Evolutionary conservation across 1,140 invertebrate species (phyloP), one percentile per base, ranked within the genome.

Genomic region (Drosophila arawakana): DNA sequence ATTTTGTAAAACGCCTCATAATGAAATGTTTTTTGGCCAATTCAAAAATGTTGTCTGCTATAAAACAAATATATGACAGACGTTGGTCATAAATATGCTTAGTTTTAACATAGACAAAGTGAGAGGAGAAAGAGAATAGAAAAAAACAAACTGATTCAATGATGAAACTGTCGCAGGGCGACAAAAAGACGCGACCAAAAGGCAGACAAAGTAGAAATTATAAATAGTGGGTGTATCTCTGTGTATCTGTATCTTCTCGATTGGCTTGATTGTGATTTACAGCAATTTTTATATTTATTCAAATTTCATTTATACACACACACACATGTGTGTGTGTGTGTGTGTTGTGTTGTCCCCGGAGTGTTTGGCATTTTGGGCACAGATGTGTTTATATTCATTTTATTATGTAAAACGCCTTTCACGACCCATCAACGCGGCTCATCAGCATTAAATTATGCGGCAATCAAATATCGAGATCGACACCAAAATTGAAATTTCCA

Each of bases 191-290:
- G 78, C 81, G 81, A 80, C 59, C 63, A 67, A 66, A 65, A 80
- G 68, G 80, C 60, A 72, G 67, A 60, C 50, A 55, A 35, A 60
- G 7, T 25, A 62, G 9, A 55, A 54, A 57, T 41, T 89, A 89
- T 78, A 80, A 89, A 89, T 89, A 89, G 84, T 89, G 84, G 84
- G 84, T 85, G 84, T 89, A 80, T 73, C 62, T 73, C 61, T 25
- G 9, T 25, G 61, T 52, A 34, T 63, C 61, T 63, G 18, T 57
- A 18, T 57, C 35, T 63, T 39, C 86, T 89, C 81, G 80, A 84
- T 89, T 84, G 78, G 81, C 80, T 89, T 89, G 84, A 89, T 89
- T 89, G 84, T 89, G 84, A 89, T 89, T 89, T 89, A 89, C 84
- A 84, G 75, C 85, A 76, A 75, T 76, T 78, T 75, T 80, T 71